Evolutionary conservation across 1,140 invertebrate genomes (phyloP), one percentile per base, ranked within the genome.

Genomic region (Lordiphosa mommai): DNA sequence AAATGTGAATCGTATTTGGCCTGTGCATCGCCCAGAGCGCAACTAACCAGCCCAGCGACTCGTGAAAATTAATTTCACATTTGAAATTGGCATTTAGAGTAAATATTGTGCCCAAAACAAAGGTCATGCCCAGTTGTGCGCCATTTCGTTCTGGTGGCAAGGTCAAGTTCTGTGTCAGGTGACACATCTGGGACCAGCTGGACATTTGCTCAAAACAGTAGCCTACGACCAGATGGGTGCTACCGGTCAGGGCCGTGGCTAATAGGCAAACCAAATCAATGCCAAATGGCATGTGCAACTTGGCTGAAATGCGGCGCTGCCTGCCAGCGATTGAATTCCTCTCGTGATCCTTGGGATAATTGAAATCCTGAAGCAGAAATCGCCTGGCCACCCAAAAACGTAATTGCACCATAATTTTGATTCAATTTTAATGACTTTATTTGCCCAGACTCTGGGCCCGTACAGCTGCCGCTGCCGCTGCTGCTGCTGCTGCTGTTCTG

Each of bases 361-460:
- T 82, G 76, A 82, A 72, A 71, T 57, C 47, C n/a, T n/a, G n/a
- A 47, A 47, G 20, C 46, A 46, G 23, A 48, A 65, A 53, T 63
- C 43, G 17, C 16, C 20, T 57, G 55, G 53, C 79, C 77, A 84
- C 77, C 77, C 77, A 84, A 84, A 84, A 77, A 57, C 32, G 55
- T 84, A 84, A 84, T 84, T 84, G 68, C 68, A 61, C 57, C 72
- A 72, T 84, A 60, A 84, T 84, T 77, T 84, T 84, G 77, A 84
- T 84, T 82, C 71, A 63, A 84, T 72, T 84, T 84, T 84, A 84
- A 84, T 84, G 77, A 84, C 77, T 84, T 84, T 77, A 82, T 82
- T 82, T 76, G 48, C 30, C 49, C 30, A 56, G 46, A 46, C 14
- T 8, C 34, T 8, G 20, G 23, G 46, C 47, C 13, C 13, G 27